phyloP scores from a whole-genome alignment of 1,140 invertebrate species.

The Eumaeus atala region DNA sequence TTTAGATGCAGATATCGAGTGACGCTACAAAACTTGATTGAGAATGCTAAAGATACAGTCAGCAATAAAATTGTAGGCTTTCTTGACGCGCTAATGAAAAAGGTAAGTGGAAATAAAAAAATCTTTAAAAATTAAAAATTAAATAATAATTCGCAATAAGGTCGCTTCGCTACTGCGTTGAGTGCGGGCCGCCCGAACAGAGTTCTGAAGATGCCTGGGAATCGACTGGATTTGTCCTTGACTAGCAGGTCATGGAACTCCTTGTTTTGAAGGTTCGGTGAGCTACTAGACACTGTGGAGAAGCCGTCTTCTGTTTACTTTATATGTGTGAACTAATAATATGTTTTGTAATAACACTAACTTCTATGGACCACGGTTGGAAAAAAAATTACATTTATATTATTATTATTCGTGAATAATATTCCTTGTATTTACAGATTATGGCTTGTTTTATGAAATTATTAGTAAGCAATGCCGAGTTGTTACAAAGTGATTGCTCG shows the following conservation, averaged over 20 bases:
- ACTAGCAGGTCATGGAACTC: too few species aligned
- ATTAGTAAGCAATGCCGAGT: conserved; percentile 86
- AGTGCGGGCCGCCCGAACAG: too few species aligned
- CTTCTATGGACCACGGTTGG: too few species aligned
- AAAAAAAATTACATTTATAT: background rate
- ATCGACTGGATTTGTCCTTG: too few species aligned
- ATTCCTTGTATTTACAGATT: conserved; percentile 74
- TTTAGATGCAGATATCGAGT: conserved; percentile 77
- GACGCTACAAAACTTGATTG: conserved; percentile 87
- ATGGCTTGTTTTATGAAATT: conserved; percentile 82
- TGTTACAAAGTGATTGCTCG: conserved; percentile 83
- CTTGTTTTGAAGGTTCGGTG: too few species aligned
- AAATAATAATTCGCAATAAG: too few species aligned
- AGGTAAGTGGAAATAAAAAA: conserved; percentile 67
- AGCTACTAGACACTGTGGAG: too few species aligned
- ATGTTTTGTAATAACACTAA: too few species aligned
- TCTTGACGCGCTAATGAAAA: conserved; percentile 84
- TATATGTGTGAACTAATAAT: background rate
- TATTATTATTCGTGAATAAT: background rate
- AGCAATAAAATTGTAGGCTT: conserved; percentile 90
- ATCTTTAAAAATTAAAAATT: too few species aligned
- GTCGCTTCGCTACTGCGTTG: too few species aligned
- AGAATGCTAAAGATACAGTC: conserved; percentile 90
- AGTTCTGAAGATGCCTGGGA: too few species aligned
- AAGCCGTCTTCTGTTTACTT: too few species aligned